phyloP scores from a whole-genome alignment of 2,113 vertebrate genomes.

The Semnornis frantzii region DNA sequence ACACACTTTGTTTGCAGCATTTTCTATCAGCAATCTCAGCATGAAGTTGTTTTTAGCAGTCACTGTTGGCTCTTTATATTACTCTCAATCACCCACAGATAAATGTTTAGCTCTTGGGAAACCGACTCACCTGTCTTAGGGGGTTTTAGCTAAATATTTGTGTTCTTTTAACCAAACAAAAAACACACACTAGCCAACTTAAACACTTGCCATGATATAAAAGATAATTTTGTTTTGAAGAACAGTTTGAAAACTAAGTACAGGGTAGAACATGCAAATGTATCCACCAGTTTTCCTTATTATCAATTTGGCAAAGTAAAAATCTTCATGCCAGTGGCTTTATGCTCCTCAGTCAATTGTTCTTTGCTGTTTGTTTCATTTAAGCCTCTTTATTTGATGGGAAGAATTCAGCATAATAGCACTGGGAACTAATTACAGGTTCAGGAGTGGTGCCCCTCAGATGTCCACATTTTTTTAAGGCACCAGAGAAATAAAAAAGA shows the following conservation, averaged over 20 bases:
- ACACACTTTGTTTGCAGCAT: neutral
- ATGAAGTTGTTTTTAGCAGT: neutral
- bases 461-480: neutral
- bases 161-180: neutral
- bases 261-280: neutral
- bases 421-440: neutral
- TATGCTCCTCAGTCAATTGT: neutral
- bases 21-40: neutral
- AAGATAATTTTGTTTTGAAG: neutral
- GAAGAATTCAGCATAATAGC: neutral
- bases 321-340: neutral
- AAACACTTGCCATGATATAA: neutral
- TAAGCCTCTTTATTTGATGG: neutral
- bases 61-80: neutral
- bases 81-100: neutral
- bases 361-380: slow-evolving; percentile 18
- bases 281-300: neutral
- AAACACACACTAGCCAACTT: neutral
- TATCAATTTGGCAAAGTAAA: neutral
- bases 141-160: neutral
- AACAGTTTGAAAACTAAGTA: neutral
- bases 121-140: neutral
- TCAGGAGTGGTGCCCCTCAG: neutral
- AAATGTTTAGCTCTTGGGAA: neutral
- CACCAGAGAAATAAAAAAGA: neutral